phyloP scores from a whole-genome alignment of 2,113 vertebrate genomes.

The Aramus guarauna region DNA sequence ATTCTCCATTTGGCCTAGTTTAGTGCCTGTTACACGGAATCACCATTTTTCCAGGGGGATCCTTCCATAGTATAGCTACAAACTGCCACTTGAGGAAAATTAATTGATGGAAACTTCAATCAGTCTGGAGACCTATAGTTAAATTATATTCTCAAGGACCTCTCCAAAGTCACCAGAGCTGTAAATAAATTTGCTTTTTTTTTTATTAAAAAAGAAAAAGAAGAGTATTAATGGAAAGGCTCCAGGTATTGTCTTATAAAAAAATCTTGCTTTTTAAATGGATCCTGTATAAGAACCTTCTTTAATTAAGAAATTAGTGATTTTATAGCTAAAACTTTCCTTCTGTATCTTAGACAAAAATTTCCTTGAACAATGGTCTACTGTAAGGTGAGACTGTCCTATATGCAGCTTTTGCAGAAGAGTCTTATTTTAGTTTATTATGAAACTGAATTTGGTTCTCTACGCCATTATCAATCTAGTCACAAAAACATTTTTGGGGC shows the following conservation, averaged over 20 bases:
- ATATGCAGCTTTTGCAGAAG: background rate
- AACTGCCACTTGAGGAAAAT: background rate
- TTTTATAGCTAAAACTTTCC: background rate
- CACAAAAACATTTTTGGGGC: background rate
- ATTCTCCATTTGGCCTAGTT: background rate
- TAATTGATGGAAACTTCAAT: background rate
- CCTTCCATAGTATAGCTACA: background rate
- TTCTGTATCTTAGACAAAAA: background rate
- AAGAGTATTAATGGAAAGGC: background rate
- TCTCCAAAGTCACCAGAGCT: background rate
- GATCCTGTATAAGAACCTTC: background rate
- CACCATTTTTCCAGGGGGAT: background rate
- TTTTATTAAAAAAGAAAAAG: background rate
- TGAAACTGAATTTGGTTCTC: background rate
- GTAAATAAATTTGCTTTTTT: background rate
- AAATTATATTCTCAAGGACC: background rate
- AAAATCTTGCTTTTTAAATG: background rate
- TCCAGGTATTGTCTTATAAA: background rate
- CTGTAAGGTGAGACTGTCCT: background rate
- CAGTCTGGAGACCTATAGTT: background rate
- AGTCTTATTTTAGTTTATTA: slow-evolving; percentile 6
- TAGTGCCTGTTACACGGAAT: background rate
- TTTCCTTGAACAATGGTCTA: background rate
- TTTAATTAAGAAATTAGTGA: background rate
- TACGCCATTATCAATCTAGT: background rate